Percentiles rank a stretch among this genome's conserved stretches.
Evolutionary conservation across 2,797 vertebrate genomes (phyloP).

Genomic region (Tolypeutes matacus): DNA sequence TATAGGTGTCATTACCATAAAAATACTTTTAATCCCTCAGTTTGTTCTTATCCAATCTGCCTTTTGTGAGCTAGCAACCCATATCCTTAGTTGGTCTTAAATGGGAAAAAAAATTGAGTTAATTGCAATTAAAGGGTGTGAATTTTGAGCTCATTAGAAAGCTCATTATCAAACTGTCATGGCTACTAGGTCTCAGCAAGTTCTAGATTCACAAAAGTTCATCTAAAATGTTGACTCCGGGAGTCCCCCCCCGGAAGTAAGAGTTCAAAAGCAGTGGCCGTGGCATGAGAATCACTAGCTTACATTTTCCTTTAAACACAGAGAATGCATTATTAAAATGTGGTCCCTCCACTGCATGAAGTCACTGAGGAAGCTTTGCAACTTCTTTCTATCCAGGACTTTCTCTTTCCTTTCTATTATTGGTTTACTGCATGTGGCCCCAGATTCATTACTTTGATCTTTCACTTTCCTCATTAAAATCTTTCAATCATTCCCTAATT

Average conservation of each 20-base stretch:
- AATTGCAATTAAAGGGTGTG: constrained; percentile 49
- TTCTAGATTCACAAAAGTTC: neutral
- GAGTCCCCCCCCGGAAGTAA: neutral
- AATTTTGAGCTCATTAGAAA: constrained; percentile 28
- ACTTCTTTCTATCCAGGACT: neutral
- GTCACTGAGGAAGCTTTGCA: neutral
- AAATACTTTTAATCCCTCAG: constrained; percentile 58
- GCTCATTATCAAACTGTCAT: constrained; percentile 1
- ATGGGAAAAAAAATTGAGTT: constrained; percentile 54
- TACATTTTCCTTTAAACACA: neutral
- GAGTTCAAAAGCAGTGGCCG: neutral
- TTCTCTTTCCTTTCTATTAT: neutral
- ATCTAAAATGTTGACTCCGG: neutral
- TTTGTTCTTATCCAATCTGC: constrained; percentile 52
- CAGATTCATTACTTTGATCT: neutral
- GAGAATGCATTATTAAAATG: neutral
- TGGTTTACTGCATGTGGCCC: neutral
- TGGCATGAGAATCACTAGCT: neutral
- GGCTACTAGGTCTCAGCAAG: neutral
- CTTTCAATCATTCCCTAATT: constrained; percentile 6
- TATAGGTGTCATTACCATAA: constrained; percentile 63
- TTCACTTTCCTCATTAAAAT: constrained; percentile 46
- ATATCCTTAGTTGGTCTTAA: constrained; percentile 24
- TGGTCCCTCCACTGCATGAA: neutral
- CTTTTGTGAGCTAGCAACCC: constrained; percentile 27